Conservation (phyloP, 2,888 invertebrate genomes). For the Siphlonurus alternatus region DNA sequence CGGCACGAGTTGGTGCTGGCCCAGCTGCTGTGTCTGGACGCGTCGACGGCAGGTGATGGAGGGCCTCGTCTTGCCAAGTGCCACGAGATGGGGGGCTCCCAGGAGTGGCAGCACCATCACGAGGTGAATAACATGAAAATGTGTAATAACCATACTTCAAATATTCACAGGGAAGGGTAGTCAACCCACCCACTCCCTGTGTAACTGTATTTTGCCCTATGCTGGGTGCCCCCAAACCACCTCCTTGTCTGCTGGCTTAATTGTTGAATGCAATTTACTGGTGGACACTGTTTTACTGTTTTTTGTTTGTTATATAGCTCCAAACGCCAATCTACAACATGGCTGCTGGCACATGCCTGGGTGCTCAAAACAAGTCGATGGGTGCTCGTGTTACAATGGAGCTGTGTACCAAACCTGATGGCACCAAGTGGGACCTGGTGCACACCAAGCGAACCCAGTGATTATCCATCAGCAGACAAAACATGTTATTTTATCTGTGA, state of each 20-base stretch:
- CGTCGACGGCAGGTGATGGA: constrained; percentile 38
- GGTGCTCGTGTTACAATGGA: constrained; percentile 38
- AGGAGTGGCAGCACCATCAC: constrained; percentile 78
- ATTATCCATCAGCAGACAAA: no score
- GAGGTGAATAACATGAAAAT: constrained; percentile 31
- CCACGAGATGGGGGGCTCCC: constrained; percentile 78
- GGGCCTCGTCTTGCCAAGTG: constrained; percentile 72
- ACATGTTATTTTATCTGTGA: no score
- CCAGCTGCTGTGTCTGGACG: constrained; percentile 71
- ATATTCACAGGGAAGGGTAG: no score
- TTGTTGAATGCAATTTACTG: no score
- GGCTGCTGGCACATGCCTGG: constrained; percentile 71
- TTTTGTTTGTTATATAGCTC: constrained; percentile 32
- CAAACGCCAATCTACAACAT: constrained; percentile 67
- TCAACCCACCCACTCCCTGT: no score
- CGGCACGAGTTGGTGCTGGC: constrained; percentile 69
- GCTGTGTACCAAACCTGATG: constrained; percentile 36
- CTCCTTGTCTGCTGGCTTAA: no score
- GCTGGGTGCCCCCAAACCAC: no score
- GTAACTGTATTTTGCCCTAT: no score
- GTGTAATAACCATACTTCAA: neutral
- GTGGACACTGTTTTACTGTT: constrained; percentile 6
- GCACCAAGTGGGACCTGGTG: constrained; percentile 37
- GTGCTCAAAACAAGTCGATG: constrained; percentile 24
- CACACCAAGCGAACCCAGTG: constrained; percentile 5